These are phyloP conservation scores for Armadillidium nasatum DNA, from an alignment of 1,140 invertebrate genomes.

Conservation along the genomic window DNA sequence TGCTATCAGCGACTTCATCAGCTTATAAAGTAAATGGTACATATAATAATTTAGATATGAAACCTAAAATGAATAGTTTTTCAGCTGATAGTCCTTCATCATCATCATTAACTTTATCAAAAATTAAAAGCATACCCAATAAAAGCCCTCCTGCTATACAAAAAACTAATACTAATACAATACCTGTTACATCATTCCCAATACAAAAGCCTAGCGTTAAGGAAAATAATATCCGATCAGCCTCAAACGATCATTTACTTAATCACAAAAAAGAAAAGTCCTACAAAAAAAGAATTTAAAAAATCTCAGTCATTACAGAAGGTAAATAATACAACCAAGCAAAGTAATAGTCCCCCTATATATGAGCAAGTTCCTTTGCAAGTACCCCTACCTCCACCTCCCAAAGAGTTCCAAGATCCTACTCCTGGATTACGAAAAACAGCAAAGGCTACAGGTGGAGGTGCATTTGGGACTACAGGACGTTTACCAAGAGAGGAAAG, in stretches of 20 bases:
- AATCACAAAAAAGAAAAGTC: conserved; percentile 37
- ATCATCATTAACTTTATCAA: conserved; percentile 29
- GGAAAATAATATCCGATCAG: conserved; percentile 32
- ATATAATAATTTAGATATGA: conserved; percentile 13
- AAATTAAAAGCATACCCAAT: conserved; percentile 40
- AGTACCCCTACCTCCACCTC: conserved; percentile 64
- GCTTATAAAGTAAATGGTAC: conserved; percentile 35
- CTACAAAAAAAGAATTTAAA: conserved; percentile 43
- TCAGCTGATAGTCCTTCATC: conserved; percentile 16
- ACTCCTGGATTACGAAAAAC: conserved; percentile 51
- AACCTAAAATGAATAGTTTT: conserved; percentile 16
- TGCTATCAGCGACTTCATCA: conserved; percentile 37
- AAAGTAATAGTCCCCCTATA: conserved; percentile 47
- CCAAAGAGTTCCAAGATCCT: conserved; percentile 75
- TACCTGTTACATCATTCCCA: conserved; percentile 22
- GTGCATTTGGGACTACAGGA: conserved; percentile 39
- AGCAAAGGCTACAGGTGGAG: conserved; percentile 13
- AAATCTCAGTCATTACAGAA: conserved; percentile 45
- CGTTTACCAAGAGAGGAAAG: conserved; percentile 37
- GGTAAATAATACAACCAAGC: conserved; percentile 33
- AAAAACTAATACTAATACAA: conserved; percentile 23
- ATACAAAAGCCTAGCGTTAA: conserved; percentile 30
- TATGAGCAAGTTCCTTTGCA: conserved; percentile 58
- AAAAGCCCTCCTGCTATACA: conserved; percentile 37
- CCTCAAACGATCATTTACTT: conserved; percentile 42